A percentile compares a stretch with the other conserved stretches of the same genome.
Evolutionary conservation across 2,113 vertebrate species (phyloP).

Genomic region (Calonectris borealis): DNA sequence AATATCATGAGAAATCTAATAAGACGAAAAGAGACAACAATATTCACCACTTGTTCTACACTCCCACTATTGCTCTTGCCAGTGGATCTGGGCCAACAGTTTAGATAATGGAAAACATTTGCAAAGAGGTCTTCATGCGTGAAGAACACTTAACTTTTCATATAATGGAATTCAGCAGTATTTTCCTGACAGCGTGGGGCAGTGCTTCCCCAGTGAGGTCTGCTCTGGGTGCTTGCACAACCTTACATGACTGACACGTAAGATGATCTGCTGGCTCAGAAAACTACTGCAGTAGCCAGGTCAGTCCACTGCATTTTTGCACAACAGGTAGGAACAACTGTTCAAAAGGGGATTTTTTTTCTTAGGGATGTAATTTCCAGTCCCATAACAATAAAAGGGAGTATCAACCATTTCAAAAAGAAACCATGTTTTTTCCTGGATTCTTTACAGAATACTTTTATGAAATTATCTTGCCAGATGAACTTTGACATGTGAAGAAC

Average conservation of each 20-base stretch:
- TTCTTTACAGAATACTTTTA: background rate
- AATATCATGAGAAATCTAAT: background rate
- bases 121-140: background rate
- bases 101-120: constrained; percentile 48
- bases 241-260: background rate
- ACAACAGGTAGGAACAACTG: background rate
- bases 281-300: background rate
- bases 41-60: background rate
- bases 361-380: background rate
- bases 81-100: background rate
- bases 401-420: background rate
- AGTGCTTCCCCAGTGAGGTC: constrained; percentile 3
- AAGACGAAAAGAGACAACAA: background rate
- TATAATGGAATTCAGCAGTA: background rate
- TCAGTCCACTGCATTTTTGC: background rate
- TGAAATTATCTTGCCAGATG: background rate
- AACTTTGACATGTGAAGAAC: background rate
- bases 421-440: background rate
- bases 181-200: constrained; percentile 24
- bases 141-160: constrained; percentile 17
- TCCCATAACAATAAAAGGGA: background rate
- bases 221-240: background rate
- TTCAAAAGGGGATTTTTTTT: background rate
- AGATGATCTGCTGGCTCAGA: background rate
- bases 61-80: background rate